Conservation (phyloP, 2,888 invertebrate genomes). For the Marasmarcha lunaedactyla region DNA sequence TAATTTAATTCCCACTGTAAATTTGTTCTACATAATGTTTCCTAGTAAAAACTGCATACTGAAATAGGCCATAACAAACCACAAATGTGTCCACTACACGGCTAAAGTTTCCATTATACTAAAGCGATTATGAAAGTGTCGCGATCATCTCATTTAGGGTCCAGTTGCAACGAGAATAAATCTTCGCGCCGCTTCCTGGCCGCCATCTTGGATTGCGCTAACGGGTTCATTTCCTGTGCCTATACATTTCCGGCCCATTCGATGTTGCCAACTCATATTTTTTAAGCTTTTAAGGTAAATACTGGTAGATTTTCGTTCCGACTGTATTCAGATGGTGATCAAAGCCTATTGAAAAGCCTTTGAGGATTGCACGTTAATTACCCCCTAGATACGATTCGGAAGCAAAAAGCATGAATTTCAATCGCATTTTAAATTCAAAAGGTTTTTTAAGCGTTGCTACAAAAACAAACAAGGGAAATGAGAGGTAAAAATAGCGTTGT, state of each 20-base stretch:
- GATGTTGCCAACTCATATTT: constrained; percentile 57
- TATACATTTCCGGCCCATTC: constrained; percentile 60
- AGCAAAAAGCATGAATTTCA: not conserved
- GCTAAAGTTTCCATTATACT: constrained; percentile 1
- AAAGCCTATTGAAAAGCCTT: constrained; percentile 6
- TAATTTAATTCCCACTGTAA: no score
- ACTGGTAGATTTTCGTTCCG: constrained; percentile 10
- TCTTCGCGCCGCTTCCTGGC: constrained; percentile 37
- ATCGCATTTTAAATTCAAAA: constrained; percentile 11
- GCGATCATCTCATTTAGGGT: constrained; percentile 24
- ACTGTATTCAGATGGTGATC: constrained; percentile 14
- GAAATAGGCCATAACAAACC: no score
- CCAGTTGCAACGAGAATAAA: constrained; percentile 42
- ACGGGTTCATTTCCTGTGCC: constrained; percentile 69
- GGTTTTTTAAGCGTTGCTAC: constrained; percentile 5
- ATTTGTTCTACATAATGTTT: no score
- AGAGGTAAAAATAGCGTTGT: constrained; percentile 9
- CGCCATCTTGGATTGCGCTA: constrained; percentile 64
- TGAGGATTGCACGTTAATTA: constrained; percentile 1
- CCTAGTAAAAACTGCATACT: no score
- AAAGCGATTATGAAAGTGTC: constrained; percentile 6
- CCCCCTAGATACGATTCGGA: not conserved
- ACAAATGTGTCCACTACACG: no score
- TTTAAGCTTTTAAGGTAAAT: constrained; percentile 27
- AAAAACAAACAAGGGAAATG: constrained; percentile 5